Base-by-base conservation (phyloP, 2,113 vertebrate genomes). In the Colius striatus region DNA sequence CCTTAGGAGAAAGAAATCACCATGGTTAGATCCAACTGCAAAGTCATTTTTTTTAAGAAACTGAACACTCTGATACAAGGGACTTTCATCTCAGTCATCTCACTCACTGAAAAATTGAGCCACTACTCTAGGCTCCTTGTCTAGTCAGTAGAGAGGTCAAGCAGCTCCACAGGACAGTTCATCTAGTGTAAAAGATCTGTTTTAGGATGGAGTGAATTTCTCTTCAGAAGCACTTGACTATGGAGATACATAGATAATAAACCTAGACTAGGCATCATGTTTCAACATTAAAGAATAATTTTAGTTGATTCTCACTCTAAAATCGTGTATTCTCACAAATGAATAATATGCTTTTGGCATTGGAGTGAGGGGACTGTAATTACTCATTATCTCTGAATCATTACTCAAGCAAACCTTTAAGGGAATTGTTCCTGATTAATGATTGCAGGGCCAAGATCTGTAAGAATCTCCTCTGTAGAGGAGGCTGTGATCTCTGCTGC, bases 361-460 rank as follows among this genome's bases (percentile, higher is more conserved):
- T 17, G 0, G 0, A 50, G 16, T 54, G 77, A 80, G n/a, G 66
- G 21, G 30, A 51, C 29, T 36, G 8, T 68, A 88, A 72, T 74
- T 61, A 67, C 29, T 80, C 65, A 55, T 86, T 76, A 62, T 43
- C 34, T 54, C 43, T 55, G 72, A 72, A 84, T 75, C 2, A 1
- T 87, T 89, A 67, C 23, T 90, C 63, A 77, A 51, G 58, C 27
- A 90, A 93, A 90, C 32, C 76, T 89, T 83, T 78, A 73, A 88
- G 57, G 68, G 47, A 84, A 48, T 78, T 81, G 36, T 48, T 77
- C 21, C 25, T 89, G 90, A 65, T 93, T 74, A 84, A 91, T 71
- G 51, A 54, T n/a, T 88, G 17, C 29, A 53, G 50, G 30, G 54
- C 19, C 30, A 62, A 68, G 38, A 67, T 89, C 65, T 70, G 41